Evolutionary conservation across 2,797 vertebrate species (phyloP), one percentile per base, ranked within the genome.

Genomic region (Schizopygopsis malacanthus): DNA sequence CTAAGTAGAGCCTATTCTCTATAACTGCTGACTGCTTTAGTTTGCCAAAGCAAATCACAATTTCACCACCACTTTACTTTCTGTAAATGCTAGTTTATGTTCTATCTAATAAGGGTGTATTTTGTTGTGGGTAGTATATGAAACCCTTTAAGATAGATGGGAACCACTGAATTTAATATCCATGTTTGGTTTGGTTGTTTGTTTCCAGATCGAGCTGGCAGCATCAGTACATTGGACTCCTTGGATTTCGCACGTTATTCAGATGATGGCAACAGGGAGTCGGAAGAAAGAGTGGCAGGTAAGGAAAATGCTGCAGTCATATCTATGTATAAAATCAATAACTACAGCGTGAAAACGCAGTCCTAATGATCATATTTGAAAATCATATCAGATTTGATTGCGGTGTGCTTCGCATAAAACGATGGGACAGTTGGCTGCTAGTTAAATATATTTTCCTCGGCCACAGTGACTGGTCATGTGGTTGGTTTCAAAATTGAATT

Each of bases 221-320:
- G 98, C 94, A 98, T 99, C 95, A 99, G 98, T 95, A 99, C 98
- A 83, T 95, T 99, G 91, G 98, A 99, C 95, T 99, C 98, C 79
- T 94, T 99, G 94, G 98, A 99, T 92, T 99, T 99, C 91, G 97
- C 98, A 85, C 97, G 98, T 89, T 99, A 99, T 88, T 99, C 98
- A n/a, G 98, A 99, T 90, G 98, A 99, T 81, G 98, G 98, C 90
- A 99, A 99, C 95, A 95, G 98, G 85, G 98, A 99, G 93, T 94
- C 97, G 0, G 98, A 99, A 0, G 98, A 99, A 90, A 95, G 96
- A 90, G 96, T 99, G 89, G 98, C 98, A 95, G 98, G 98, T 99
- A 95, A 95, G 94, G n/a, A 45, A 4, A 67, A 20, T 71, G 13
- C 33, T 13, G 25, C 22, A 43, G 61, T 81, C 28, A 5, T 25